Percentiles rank a stretch among this genome's conserved stretches.
Conservation (phyloP, 2,888 invertebrate genomes). For the Tipula confusa region DNA sequence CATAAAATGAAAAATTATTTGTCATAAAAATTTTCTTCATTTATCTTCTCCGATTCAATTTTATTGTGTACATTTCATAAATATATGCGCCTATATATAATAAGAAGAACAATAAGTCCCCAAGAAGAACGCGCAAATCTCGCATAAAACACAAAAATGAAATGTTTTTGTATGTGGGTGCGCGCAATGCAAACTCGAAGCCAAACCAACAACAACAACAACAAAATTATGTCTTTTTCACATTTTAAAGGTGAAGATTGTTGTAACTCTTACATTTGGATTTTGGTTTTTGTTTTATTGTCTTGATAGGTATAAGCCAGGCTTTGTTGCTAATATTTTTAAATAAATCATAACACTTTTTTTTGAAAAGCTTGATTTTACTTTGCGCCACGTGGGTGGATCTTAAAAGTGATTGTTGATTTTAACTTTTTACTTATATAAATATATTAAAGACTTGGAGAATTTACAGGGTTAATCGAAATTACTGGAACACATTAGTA, state of each 20-base stretch:
- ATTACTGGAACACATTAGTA: too few relatives aligned
- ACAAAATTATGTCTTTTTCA: not conserved
- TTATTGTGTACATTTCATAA: not conserved
- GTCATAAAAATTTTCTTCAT: not conserved
- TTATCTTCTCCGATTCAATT: not conserved
- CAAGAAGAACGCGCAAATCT: not conserved
- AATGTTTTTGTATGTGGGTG: not conserved
- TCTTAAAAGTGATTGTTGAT: not conserved
- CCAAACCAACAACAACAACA: not conserved
- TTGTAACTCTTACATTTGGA: constrained; percentile 12
- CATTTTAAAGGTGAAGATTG: constrained; percentile 3
- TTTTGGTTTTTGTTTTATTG: not conserved
- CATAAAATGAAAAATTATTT: not conserved
- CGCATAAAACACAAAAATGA: constrained; percentile 13
- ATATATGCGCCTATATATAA: not conserved
- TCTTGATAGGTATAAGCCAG: not conserved
- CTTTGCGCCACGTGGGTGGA: not conserved
- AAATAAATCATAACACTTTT: constrained; percentile 20
- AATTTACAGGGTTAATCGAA: too few relatives aligned
- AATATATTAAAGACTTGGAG: too few relatives aligned
- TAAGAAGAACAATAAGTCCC: not conserved
- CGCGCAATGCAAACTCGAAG: not conserved
- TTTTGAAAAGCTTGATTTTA: not conserved
- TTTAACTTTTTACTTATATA: too few relatives aligned
- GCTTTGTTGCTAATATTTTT: not conserved